Evolutionary conservation across 2,888 invertebrate species (phyloP).

Genomic region (Griposia aprilina): DNA sequence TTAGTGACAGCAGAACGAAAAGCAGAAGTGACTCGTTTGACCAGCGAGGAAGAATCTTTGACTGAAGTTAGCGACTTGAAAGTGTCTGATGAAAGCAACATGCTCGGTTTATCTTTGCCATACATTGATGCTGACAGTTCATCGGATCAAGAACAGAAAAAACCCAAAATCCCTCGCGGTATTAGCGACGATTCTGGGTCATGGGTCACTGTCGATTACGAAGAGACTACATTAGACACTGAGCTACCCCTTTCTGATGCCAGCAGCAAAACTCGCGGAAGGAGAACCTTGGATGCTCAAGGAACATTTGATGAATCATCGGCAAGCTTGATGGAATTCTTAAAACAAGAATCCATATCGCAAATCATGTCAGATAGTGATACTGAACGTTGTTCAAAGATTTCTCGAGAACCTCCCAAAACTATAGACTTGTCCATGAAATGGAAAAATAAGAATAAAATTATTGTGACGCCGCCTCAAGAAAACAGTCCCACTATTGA

Average conservation of each 20-base stretch:
- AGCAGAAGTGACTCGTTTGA: conserved; percentile 88
- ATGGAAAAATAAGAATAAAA: conserved; percentile 90
- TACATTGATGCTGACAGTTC: conserved; percentile 90
- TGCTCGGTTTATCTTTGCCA: conserved; percentile 87
- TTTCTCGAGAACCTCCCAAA: conserved; percentile 74
- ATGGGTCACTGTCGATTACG: conserved; percentile 92
- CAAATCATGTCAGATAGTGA: conserved; percentile 84
- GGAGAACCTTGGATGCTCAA: conserved; percentile 87
- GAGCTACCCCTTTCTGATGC: conserved; percentile 90
- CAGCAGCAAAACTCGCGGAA: conserved; percentile 74
- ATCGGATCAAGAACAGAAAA: conserved; percentile 86
- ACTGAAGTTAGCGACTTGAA: conserved; percentile 92
- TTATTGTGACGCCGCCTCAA: conserved; percentile 91
- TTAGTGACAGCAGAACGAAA: conserved; percentile 82
- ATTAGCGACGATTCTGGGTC: conserved; percentile 93
- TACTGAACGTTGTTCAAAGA: conserved; percentile 83
- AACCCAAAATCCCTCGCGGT: conserved; percentile 83
- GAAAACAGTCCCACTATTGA: conserved; percentile 91
- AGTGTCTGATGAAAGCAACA: conserved; percentile 87
- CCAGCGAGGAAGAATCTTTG: conserved; percentile 93
- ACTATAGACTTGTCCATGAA: conserved; percentile 83
- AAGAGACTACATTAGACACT: conserved; percentile 91
- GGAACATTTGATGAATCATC: conserved; percentile 91
- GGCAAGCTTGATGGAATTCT: conserved; percentile 88
- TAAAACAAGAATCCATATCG: conserved; percentile 86